Evolutionary conservation across 2,113 vertebrate species (phyloP), one percentile per base, ranked within the genome.

Genomic region (Mesitornis unicolor): DNA sequence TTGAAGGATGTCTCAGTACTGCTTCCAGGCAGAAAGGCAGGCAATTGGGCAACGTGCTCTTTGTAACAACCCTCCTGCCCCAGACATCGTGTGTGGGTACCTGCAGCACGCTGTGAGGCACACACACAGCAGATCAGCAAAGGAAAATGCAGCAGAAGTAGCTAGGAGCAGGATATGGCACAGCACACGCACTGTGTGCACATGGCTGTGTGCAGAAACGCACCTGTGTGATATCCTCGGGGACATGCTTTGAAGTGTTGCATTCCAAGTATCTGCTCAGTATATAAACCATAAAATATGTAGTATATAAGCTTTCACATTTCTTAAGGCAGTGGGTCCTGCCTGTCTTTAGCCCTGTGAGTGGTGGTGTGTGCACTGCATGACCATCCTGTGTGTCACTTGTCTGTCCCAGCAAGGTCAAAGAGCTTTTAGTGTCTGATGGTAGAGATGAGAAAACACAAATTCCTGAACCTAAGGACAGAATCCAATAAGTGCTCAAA

Each of bases 1-100:
- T 73, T 1, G 4, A 88, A 71, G 54, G 61, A 69, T 85, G 43
- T 60, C 43, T 89, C 47, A 16, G 57, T 24, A 77, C 84, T 85
- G 74, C 87, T 94, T 96, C 63, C 79, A 85, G 93, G 67, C 70
- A 95, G 97, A 88, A 92, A 85, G 45, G 28, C 80, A 97, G 69
- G 84, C 64, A 96, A 91, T 33, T 87, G 81, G 83, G 83, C 64
- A 89, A 84, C 9, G 18, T 1, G 9, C 16, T 91, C 91, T 51
- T 48, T 17, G 28, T 83, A 90, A 94, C 35, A 93, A n/a, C 56
- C 64, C 36, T 88, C 18, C 61, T 84, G 65, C 50, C 48, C 33
- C 13, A 36, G 42, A 64, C 29, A 69, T 69, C 9, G 17, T 43
- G 13, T 26, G 21, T 12, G 11, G 13, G 47, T 81, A 40, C n/a